These are phyloP conservation scores for Priocnemis perturbator DNA, from an alignment of 2,888 invertebrate genomes.

Conservation along the genomic window DNA sequence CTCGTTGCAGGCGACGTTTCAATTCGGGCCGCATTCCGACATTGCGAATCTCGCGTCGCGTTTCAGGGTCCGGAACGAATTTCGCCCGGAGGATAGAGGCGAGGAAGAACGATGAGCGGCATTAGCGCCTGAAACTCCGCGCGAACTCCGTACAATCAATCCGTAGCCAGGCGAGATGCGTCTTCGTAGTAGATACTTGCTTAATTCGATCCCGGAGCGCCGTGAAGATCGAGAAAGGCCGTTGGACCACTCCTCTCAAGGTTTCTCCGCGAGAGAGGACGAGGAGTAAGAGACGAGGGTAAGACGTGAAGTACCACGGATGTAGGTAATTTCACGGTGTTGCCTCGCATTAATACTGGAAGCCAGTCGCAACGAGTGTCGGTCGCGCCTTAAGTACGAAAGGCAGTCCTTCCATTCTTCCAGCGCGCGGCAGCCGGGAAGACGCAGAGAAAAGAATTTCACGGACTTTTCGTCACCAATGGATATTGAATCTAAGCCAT, in stretches of 20 bases:
- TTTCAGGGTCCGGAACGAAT: conserved; percentile 28
- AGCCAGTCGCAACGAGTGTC: conserved; percentile 30
- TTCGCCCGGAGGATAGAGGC: conserved; percentile 27
- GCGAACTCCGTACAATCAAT: conserved; percentile 47
- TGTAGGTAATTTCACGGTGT: conserved; percentile 69
- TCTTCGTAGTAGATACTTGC: conserved; percentile 37
- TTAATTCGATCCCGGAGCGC: conserved; percentile 40
- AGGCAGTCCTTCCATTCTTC: conserved; percentile 4
- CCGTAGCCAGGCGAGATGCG: conserved; percentile 27
- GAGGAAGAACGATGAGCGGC: conserved; percentile 44
- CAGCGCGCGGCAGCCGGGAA: neutral
- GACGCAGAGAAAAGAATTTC: conserved; percentile 18
- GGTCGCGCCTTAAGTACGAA: conserved; percentile 30
- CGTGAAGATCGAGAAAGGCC: conserved; percentile 35
- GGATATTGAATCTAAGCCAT: conserved; percentile 45
- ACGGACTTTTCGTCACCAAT: conserved; percentile 46
- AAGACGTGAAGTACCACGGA: conserved; percentile 41
- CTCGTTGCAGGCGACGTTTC: no score
- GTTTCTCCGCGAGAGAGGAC: conserved; percentile 2
- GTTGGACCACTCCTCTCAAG: neutral
- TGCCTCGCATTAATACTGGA: conserved; percentile 64
- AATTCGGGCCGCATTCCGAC: no score
- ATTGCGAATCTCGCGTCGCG: neutral
- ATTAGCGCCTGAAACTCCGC: conserved; percentile 47
- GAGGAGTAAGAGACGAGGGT: conserved; percentile 23